These are phyloP conservation scores for Sebastes iracundus DNA, from an alignment of 2,797 vertebrate genomes.

Conservation along the genomic window DNA sequence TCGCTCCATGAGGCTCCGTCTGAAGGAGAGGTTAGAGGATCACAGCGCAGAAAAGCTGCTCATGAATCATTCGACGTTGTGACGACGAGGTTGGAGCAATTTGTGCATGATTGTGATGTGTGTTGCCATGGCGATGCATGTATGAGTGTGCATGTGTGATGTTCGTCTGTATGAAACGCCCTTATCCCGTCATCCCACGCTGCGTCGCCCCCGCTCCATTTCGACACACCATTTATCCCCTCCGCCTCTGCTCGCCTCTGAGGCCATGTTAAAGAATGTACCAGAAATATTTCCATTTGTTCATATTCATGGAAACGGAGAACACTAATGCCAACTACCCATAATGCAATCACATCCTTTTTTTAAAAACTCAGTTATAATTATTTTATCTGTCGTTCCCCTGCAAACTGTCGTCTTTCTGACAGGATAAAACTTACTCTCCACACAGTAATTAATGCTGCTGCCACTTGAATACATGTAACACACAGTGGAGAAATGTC, in stretches of 20 bases:
- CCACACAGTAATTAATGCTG: background rate
- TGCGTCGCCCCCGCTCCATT: background rate
- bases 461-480: background rate
- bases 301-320: background rate
- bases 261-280: conserved; percentile 18
- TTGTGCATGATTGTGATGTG: background rate
- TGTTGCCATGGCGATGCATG: background rate
- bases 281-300: background rate
- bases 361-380: background rate
- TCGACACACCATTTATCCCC: background rate
- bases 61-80: conserved; percentile 27
- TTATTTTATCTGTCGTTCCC: background rate
- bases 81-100: background rate
- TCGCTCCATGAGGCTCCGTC: background rate
- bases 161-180: background rate
- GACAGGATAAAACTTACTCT: background rate
- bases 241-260: background rate
- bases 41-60: background rate
- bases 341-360: background rate
- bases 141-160: background rate
- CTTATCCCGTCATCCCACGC: background rate
- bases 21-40: background rate
- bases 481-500: background rate
- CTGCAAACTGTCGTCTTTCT: no score
- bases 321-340: conserved; percentile 2